These are phyloP conservation scores for Rapana venosa DNA, from an alignment of 2,888 invertebrate genomes.

Conservation along the genomic window DNA sequence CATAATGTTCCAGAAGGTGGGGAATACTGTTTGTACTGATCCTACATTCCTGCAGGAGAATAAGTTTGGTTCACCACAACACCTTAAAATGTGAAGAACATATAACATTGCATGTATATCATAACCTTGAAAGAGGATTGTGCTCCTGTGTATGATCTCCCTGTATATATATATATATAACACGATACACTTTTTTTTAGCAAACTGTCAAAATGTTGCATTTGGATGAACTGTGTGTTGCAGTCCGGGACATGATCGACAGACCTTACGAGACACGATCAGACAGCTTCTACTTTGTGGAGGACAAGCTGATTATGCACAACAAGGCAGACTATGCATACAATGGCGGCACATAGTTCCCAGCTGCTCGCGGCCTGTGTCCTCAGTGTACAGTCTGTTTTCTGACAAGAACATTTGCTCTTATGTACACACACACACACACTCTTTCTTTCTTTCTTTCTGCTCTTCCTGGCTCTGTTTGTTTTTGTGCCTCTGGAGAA, in stretches of 20 bases:
- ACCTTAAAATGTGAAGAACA: too few species aligned
- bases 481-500: background rate
- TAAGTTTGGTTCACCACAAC: too few species aligned
- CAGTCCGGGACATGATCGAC: slow-evolving; percentile 96
- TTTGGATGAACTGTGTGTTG: slow-evolving; percentile 47
- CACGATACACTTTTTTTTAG: background rate
- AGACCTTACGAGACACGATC: slow-evolving; percentile 97
- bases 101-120: too few species aligned
- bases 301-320: slow-evolving; percentile 97
- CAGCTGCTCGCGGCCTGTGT: background rate
- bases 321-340: slow-evolving; percentile 99
- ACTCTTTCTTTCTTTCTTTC: background rate
- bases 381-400: background rate
- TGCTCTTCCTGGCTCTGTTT: background rate
- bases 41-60: too few species aligned
- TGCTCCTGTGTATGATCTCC: too few species aligned
- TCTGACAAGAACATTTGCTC: background rate
- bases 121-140: too few species aligned
- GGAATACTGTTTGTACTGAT: too few species aligned
- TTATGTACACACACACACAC: too few species aligned
- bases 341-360: slow-evolving; percentile 70
- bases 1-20: too few species aligned
- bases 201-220: background rate
- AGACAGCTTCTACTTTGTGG: slow-evolving; percentile 99
- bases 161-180: too few species aligned